A percentile compares a stretch with the other conserved stretches of the same genome.
Evolutionary conservation across 2,797 vertebrate species (phyloP).

Genomic region (Propithecus deckenii): DNA sequence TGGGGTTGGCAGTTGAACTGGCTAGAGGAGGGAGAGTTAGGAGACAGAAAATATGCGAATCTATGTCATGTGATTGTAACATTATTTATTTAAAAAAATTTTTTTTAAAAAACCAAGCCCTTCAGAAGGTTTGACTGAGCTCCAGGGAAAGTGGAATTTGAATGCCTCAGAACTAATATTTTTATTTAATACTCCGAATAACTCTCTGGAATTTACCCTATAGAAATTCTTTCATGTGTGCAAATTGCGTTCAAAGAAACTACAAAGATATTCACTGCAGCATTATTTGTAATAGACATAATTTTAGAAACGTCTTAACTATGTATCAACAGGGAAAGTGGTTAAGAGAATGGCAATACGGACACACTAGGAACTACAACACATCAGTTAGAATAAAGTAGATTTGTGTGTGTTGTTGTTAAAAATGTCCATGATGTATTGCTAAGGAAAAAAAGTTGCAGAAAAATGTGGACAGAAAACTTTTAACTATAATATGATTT

Average conservation of each 20-base stretch:
- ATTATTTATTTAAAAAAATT: neutral
- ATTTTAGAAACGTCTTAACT: neutral
- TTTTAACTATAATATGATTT: conserved; percentile 43
- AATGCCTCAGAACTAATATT: conserved; percentile 1
- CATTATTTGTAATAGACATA: neutral
- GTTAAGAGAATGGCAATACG: neutral
- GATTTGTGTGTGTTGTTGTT: neutral
- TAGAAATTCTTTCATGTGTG: neutral
- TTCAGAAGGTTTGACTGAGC: neutral
- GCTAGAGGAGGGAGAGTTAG: neutral
- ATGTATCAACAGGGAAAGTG: neutral
- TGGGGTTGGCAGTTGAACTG: neutral
- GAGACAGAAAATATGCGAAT: neutral
- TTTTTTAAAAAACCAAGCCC: neutral
- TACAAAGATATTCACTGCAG: neutral
- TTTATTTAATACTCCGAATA: conserved; percentile 31
- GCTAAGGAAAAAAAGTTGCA: neutral
- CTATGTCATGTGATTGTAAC: neutral
- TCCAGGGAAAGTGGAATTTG: neutral
- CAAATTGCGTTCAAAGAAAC: neutral
- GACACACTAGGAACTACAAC: neutral
- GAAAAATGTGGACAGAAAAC: conserved; percentile 43
- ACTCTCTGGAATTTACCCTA: conserved; percentile 1
- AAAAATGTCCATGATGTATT: neutral
- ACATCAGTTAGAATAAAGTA: neutral